These are phyloP conservation scores for Choristoneura rosaceana DNA, from an alignment of 2,888 invertebrate species.

Conservation along the genomic window DNA sequence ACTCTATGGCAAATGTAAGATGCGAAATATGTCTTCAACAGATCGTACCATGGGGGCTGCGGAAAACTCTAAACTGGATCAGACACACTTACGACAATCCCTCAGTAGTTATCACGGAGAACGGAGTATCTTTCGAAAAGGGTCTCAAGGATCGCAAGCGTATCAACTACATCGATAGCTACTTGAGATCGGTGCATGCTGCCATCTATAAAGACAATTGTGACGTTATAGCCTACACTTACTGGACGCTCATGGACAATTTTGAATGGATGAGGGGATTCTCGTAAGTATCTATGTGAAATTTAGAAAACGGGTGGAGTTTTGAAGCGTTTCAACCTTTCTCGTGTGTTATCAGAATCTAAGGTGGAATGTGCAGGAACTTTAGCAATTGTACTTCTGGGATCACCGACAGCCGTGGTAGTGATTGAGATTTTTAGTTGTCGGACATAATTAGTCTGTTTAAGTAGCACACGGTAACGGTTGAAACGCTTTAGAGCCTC, in stretches of 20 bases:
- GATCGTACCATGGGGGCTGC: constrained; percentile 88
- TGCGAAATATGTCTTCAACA: constrained; percentile 52
- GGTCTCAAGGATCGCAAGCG: constrained; percentile 77
- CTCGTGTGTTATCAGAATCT: no score
- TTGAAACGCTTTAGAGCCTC: no score
- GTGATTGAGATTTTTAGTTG: no score
- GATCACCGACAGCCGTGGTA: no score
- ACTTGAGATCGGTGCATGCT: constrained; percentile 73
- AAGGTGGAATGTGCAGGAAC: no score
- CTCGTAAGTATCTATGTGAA: constrained; percentile 75
- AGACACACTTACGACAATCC: constrained; percentile 86
- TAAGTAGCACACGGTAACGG: no score
- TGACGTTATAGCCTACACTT: constrained; percentile 88
- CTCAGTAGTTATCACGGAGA: constrained; percentile 86
- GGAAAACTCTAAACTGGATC: constrained; percentile 87
- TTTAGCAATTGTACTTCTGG: no score
- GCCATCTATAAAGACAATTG: constrained; percentile 85
- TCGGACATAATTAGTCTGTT: no score
- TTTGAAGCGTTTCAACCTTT: no score
- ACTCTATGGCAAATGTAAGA: no score
- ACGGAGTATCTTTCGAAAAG: constrained; percentile 83
- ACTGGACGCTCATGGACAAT: constrained; percentile 93
- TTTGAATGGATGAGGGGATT: constrained; percentile 93
- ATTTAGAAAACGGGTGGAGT: no score
- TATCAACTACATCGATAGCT: constrained; percentile 81